Evolutionary conservation across 2,888 invertebrate genomes (phyloP), one percentile per base, ranked within the genome.

Genomic region (Nemotelus nigrinus): DNA sequence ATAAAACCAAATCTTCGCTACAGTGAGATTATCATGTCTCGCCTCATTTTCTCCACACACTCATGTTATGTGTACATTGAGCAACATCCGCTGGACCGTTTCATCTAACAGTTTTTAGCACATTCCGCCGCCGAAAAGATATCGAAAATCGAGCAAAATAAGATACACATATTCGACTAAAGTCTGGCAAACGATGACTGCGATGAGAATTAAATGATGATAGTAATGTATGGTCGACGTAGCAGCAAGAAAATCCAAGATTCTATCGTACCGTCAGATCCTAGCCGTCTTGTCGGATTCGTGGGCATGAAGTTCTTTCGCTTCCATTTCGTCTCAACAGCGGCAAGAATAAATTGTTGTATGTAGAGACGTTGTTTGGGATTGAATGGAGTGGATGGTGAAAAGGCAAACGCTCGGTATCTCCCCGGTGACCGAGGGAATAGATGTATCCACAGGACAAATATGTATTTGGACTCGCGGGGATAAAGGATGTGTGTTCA

Each of bases 241-340:
- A 57, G n/a, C n/a, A 57, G 3, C 39, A 39, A 63, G 63, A 4
- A 47, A 65, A 65, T 3, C 7, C 45, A 65, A 65, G n/a, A 65
- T 47, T 65, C 45, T 45, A 47, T 65, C 43, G 45, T 45, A 65
- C 45, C 65, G 25, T 44, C 44, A 65, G 65, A 65, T 65, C 39
- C 47, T 47, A n/a, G 65, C n/a, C 47, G 65, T 47, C 65, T 65
- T 25, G 25, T 25, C 25, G 45, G 65, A 65, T 65, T 45, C 44
- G 41, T 44, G 65, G 25, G 25, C 25, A 25, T 25, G 45, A 65
- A 65, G 65, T 65, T 65, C 47, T 25, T 65, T 47, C 45, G 47
- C 4, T 47, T 3, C 7, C 65, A 8, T 6, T 45, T 39, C 43
- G 63, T 8, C n/a, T n/a, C n/a, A 8, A n/a, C 45, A 3, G 65